Conservation (phyloP, 2,888 invertebrate species). For the Fissipunctia ypsillon region DNA sequence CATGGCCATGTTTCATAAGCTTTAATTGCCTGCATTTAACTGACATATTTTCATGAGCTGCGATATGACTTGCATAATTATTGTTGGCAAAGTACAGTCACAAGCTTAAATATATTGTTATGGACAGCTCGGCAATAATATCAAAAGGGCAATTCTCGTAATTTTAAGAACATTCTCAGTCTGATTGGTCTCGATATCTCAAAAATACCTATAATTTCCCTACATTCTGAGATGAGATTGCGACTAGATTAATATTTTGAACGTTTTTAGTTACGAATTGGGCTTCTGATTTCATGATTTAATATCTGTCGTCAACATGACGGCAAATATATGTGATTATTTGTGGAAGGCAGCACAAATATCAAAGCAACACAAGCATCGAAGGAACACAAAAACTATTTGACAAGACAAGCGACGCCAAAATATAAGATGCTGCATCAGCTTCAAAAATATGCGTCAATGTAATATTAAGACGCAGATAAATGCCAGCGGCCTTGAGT, state of each 20-base stretch:
- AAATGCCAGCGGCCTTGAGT: too few relatives aligned
- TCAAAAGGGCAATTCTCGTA: too few relatives aligned
- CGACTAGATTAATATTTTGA: too few relatives aligned
- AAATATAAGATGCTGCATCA: background rate
- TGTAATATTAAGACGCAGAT: too few relatives aligned
- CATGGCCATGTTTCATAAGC: slow-evolving; percentile 45
- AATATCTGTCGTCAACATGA: background rate
- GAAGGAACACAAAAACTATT: too few relatives aligned
- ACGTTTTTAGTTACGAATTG: too few relatives aligned
- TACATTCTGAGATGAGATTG: too few relatives aligned
- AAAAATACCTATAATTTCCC: too few relatives aligned
- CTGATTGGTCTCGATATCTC: too few relatives aligned
- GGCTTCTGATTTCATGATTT: background rate
- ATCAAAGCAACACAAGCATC: too few relatives aligned
- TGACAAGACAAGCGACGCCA: background rate
- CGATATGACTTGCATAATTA: slow-evolving; percentile 69
- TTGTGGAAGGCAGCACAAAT: background rate
- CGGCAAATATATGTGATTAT: background rate
- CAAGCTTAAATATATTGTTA: background rate
- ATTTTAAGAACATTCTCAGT: too few relatives aligned
- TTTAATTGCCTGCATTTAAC: slow-evolving; percentile 67
- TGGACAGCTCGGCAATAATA: background rate
- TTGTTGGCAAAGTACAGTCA: slow-evolving; percentile 54
- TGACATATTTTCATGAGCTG: slow-evolving; percentile 65
- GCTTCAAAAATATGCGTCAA: background rate